A percentile compares a stretch with the other conserved stretches of the same genome.
These are phyloP conservation scores for Anabacerthia variegaticeps DNA, from an alignment of 2,797 vertebrate genomes.

Conservation along the genomic window DNA sequence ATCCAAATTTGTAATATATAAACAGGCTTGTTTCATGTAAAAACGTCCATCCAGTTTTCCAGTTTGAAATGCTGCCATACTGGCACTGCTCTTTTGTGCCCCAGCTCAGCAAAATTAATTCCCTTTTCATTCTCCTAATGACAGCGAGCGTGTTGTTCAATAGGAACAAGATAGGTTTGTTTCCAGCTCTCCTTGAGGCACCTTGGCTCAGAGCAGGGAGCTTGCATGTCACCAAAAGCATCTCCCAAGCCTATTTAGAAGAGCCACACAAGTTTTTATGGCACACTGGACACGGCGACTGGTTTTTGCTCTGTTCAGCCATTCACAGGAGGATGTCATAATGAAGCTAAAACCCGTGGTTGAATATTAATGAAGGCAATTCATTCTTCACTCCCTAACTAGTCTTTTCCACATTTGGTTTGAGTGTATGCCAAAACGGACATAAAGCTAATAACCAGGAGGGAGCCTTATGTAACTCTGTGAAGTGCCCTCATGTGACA, in stretches of 20 bases:
- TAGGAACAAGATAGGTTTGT: background rate
- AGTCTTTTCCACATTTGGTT: background rate
- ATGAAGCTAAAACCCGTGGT: background rate
- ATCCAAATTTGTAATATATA: background rate
- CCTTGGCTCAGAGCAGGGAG: background rate
- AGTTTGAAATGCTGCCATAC: background rate
- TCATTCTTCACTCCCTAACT: background rate
- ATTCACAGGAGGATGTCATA: background rate
- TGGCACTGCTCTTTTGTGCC: background rate
- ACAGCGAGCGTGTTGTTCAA: background rate
- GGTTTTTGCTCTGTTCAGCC: background rate
- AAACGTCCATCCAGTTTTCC: background rate
- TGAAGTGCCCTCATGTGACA: background rate
- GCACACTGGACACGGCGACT: background rate
- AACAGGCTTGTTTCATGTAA: background rate
- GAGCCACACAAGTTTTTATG: background rate
- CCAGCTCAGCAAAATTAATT: background rate
- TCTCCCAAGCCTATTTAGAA: background rate
- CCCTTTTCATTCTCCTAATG: background rate
- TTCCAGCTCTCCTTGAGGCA: background rate
- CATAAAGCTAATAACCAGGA: background rate
- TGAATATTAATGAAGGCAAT: background rate
- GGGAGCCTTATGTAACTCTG: background rate
- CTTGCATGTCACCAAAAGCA: background rate
- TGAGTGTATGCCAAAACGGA: background rate